phyloP scores from a whole-genome alignment of 1,140 invertebrate species.

The Apolygus lucorum region DNA sequence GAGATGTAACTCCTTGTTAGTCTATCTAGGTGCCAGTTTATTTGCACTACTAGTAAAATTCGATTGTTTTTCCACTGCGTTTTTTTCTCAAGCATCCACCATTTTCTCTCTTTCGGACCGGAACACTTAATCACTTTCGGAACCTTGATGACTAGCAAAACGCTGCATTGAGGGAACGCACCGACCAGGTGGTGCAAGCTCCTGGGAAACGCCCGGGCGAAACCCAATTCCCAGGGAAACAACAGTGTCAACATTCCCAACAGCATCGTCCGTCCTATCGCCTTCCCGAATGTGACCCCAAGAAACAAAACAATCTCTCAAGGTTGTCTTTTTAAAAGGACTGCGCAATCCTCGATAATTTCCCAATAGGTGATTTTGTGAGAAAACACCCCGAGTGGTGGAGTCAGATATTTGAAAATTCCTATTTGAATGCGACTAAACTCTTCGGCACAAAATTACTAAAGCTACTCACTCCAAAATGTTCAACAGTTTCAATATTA shows the following conservation, averaged over 20 bases:
- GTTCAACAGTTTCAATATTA: neutral
- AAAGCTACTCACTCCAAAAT: neutral
- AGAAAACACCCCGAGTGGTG: neutral
- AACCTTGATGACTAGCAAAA: conserved; percentile 1
- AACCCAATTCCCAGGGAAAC: neutral
- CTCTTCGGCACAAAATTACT: neutral
- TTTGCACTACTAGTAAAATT: too few species aligned
- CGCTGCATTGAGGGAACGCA: neutral
- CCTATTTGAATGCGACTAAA: neutral
- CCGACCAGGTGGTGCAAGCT: neutral
- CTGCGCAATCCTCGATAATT: neutral
- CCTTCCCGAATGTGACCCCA: neutral
- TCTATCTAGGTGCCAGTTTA: too few species aligned
- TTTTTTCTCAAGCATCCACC: too few species aligned
- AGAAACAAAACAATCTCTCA: conserved; percentile 11
- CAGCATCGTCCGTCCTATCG: too few species aligned
- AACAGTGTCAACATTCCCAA: conserved; percentile 1
- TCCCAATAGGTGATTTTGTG: neutral
- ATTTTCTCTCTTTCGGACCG: too few species aligned
- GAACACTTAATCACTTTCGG: too few species aligned
- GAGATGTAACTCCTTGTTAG: too few species aligned
- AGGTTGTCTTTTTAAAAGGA: neutral
- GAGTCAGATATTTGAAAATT: neutral
- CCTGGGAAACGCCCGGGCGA: neutral
- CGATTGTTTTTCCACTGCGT: too few species aligned